Evolutionary conservation across 30 jellyfish, hydroid and myxozoan species (phyloP).

Genomic region (Pelagia noctiluca): DNA sequence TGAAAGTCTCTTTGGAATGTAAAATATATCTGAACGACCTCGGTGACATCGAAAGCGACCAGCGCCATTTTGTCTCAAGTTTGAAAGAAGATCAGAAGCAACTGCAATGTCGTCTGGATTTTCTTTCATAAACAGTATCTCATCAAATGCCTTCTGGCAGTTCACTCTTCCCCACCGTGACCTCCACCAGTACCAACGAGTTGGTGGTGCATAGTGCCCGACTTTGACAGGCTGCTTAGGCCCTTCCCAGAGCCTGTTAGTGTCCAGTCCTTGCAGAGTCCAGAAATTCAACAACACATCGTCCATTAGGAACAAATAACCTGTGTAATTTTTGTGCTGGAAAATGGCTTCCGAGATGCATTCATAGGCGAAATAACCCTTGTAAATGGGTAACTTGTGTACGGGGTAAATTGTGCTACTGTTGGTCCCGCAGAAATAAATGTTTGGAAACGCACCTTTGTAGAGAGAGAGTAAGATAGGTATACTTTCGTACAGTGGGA

Average conservation of each 20-base stretch:
- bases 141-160: conserved; percentile 78
- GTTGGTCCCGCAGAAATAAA: conserved; percentile 82
- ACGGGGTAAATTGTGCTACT: conserved; percentile 25
- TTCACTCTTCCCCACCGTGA: conserved; percentile 89
- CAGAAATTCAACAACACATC: conserved; percentile 89
- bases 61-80: conserved; percentile 43
- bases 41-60: conserved; percentile 85
- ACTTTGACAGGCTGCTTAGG: conserved; percentile 82
- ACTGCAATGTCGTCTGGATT: conserved; percentile 36
- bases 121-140: conserved; percentile 30
- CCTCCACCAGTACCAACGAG: conserved; percentile 95
- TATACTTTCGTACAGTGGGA: conserved; percentile 69
- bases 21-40: conserved; percentile 94
- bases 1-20: conserved; percentile 74
- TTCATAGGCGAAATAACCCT: conserved; percentile 79
- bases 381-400: conserved; percentile 52
- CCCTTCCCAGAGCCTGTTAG: conserved; percentile 87
- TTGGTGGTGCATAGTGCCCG: conserved; percentile 65
- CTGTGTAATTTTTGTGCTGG: conserved; percentile 62
- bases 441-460: conserved; percentile 82
- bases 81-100: conserved; percentile 47
- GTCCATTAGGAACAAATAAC: conserved; percentile 83
- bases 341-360: conserved; percentile 65
- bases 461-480: conserved; percentile 70
- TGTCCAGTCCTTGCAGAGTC: conserved; percentile 67